Evolutionary conservation across 2,797 vertebrate genomes (phyloP).

Genomic region (Sebastes trivittatus): DNA sequence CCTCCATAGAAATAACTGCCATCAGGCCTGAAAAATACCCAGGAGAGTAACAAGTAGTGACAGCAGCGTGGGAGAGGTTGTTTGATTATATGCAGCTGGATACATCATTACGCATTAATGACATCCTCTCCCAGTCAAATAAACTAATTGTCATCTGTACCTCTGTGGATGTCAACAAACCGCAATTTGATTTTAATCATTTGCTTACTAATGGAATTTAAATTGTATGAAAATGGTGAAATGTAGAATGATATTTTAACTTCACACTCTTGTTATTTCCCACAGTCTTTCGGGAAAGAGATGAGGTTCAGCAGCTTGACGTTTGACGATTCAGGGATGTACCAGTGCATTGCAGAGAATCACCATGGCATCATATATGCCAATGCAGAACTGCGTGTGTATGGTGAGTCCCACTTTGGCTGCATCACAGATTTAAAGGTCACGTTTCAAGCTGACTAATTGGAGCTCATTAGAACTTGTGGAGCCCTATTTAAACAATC

Average conservation of each 20-base stretch:
- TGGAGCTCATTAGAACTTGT: slow-evolving; percentile 4
- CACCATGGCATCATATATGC: slow-evolving; percentile 89
- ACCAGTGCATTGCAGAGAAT: slow-evolving; percentile 96
- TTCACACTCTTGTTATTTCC: slow-evolving; percentile 34
- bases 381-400: slow-evolving; percentile 92
- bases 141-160: slow-evolving; percentile 9
- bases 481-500: too few species aligned
- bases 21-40: slow-evolving; percentile 36
- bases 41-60: slow-evolving; percentile 51
- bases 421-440: slow-evolving; percentile 29
- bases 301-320: slow-evolving; percentile 86
- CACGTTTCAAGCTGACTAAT: slow-evolving; percentile 18
- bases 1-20: slow-evolving; percentile 56
- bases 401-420: slow-evolving; percentile 84
- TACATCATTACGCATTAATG: slow-evolving; percentile 39
- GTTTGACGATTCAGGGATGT: slow-evolving; percentile 92
- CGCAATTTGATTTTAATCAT: slow-evolving; percentile 2
- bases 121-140: slow-evolving; percentile 20
- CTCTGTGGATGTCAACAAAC: slow-evolving; percentile 19
- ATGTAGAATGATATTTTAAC: background rate
- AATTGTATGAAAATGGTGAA: background rate
- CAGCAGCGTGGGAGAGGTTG: slow-evolving; percentile 37
- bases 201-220: background rate
- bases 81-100: slow-evolving; percentile 31
- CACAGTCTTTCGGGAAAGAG: slow-evolving; percentile 86